Evolutionary conservation across 2,888 invertebrate species (phyloP).

Genomic region (Furcula furcula): DNA sequence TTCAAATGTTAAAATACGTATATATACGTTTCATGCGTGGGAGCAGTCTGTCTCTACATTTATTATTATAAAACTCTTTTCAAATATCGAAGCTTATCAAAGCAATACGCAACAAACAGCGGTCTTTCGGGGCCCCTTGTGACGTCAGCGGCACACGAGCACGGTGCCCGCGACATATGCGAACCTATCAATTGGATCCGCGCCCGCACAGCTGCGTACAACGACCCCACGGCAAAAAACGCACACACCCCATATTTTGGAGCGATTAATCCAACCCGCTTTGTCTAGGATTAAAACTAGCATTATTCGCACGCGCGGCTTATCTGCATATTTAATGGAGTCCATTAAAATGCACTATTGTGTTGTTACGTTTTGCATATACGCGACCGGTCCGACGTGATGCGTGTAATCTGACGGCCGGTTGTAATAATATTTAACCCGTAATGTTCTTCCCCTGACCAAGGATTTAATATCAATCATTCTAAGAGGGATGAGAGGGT

Average conservation of each 20-base stretch:
- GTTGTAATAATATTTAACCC: no score
- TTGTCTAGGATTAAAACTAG: constrained; percentile 63
- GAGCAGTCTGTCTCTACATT: no score
- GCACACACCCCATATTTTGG: constrained; percentile 58
- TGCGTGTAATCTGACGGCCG: constrained; percentile 40
- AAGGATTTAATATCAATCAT: no score
- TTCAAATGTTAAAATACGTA: no score
- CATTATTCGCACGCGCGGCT: constrained; percentile 60
- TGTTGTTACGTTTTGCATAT: constrained; percentile 17
- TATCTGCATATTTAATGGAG: constrained; percentile 61
- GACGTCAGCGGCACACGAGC: constrained; percentile 55
- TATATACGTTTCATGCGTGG: no score
- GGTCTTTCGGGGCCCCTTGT: constrained; percentile 33
- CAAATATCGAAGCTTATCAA: not conserved
- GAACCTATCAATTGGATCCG: constrained; percentile 72
- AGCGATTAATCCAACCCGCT: constrained; percentile 66
- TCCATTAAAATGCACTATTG: constrained; percentile 58
- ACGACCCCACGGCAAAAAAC: constrained; percentile 62
- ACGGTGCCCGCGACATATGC: constrained; percentile 48
- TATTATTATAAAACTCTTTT: no score
- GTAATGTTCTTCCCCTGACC: no score
- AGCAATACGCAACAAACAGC: constrained; percentile 1
- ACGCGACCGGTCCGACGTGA: constrained; percentile 20
- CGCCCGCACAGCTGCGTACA: constrained; percentile 73
- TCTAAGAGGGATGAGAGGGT: no score